phyloP scores from a whole-genome alignment of 2,797 vertebrate species.

The Eulemur coronatus region DNA sequence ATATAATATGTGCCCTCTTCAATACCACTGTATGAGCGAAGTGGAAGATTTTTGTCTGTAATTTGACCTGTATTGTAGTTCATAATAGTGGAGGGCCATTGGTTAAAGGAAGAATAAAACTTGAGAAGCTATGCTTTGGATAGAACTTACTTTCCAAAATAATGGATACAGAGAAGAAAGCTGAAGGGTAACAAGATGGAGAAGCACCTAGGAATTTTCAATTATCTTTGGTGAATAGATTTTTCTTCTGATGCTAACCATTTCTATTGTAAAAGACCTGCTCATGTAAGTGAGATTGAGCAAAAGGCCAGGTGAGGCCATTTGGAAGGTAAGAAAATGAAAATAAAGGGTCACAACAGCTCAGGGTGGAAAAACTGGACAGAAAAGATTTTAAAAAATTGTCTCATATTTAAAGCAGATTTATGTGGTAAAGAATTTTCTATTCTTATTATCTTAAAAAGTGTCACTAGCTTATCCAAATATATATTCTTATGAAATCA shows the following conservation, averaged over 20 bases:
- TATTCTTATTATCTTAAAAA: background rate
- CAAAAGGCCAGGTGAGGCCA: background rate
- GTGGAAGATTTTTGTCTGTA: conserved; percentile 62
- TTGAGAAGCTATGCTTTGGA: conserved; percentile 52
- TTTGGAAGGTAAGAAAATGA: conserved; percentile 47
- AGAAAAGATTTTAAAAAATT: background rate
- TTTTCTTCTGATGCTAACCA: conserved; percentile 64
- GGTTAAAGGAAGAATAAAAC: conserved; percentile 52
- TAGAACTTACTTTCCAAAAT: conserved; percentile 49
- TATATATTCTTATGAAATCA: background rate
- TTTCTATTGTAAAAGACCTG: conserved; percentile 37
- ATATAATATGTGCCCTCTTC: background rate
- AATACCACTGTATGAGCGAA: conserved; percentile 2
- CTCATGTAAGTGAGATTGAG: conserved; percentile 40
- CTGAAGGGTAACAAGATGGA: conserved; percentile 28
- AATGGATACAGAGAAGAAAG: conserved; percentile 51
- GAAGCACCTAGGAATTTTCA: conserved; percentile 65
- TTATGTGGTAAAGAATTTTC: background rate
- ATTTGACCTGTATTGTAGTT: conserved; percentile 50
- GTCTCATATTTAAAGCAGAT: background rate
- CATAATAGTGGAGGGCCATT: conserved; percentile 26
- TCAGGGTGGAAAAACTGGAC: background rate
- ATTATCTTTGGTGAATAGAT: conserved; percentile 67
- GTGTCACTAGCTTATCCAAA: background rate
- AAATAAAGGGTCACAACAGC: conserved; percentile 43